Base-by-base conservation (phyloP, 2,888 invertebrate species). In the Mimas tiliae region DNA sequence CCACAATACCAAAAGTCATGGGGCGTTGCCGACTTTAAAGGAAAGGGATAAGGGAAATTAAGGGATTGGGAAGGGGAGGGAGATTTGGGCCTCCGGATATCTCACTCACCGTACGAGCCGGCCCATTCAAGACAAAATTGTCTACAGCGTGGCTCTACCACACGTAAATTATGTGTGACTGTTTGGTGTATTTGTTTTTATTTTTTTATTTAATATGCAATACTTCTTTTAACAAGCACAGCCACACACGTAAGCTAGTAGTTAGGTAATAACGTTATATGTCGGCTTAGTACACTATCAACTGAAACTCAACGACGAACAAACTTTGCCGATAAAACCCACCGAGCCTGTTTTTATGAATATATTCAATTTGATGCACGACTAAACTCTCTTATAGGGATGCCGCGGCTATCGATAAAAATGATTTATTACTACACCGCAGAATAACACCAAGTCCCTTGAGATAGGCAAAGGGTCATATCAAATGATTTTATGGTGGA, bases 301-400 rank as follows among this genome's bases (percentile, higher is more conserved):
- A 55, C 33, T 50, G 73, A 64, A 68, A 71, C 69, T 74, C 77
- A 78, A 78, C 80, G 79, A 78, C 77, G 79, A 78, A 75, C 75
- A 67, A 79, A 79, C 69, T 81, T 77, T 38, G 65, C 53, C 75
- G 71, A 78, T 79, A 79, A 77, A 76, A 67, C 66, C 70, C 70
- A 74, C 76, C 74, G 73, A 74, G 69, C 67, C 69, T 62, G 71
- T 75, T 83, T 82, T 85, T 83, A 83, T 83, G 82, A 80, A 83
- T 82, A 81, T 82, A 82, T 82, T 83, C 83, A 84, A 84, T 85
- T 84, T 84, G 78, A 84, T 82, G 83, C 84, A 81, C 79, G 82
- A 81, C 79, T 81, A 78, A 79, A 77, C 82, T 77, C 77, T 71
- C 65, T 75, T 78, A 71, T 71, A 76, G 82, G 78, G 81, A 76